Conservation (phyloP, 2,113 vertebrate genomes). For the Hippopotamus amphibius region DNA sequence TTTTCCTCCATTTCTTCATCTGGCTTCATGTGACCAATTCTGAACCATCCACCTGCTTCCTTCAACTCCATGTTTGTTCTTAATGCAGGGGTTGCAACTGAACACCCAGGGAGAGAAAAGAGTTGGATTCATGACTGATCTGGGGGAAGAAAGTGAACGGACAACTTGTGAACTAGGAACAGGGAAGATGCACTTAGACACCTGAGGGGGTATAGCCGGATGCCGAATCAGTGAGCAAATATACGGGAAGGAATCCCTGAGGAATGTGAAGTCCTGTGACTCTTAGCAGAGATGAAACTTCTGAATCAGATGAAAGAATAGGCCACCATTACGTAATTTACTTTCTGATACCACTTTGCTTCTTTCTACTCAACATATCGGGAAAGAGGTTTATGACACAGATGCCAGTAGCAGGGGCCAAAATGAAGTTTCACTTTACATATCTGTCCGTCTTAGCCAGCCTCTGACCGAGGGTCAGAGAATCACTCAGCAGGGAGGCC, state of each 20-base stretch:
- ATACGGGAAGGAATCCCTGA: constrained; percentile 43
- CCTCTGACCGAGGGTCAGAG: constrained; percentile 52
- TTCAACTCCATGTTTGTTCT: constrained; percentile 8
- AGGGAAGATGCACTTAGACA: background rate
- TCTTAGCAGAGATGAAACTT: constrained; percentile 14
- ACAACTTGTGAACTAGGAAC: background rate
- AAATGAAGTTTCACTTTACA: constrained; percentile 64
- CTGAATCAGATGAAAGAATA: constrained; percentile 45
- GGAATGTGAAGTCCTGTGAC: constrained; percentile 54
- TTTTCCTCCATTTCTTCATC: background rate
- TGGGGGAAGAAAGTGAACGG: constrained; percentile 36
- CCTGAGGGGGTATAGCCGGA: background rate
- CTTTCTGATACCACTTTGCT: constrained; percentile 53
- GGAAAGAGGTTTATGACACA: constrained; percentile 54
- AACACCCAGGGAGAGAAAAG: constrained; percentile 49
- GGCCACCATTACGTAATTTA: constrained; percentile 51
- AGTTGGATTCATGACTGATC: constrained; percentile 4
- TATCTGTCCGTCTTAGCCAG: constrained; percentile 45
- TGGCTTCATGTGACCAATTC: background rate
- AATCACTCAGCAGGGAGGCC: constrained; percentile 71
- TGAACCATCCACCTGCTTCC: background rate
- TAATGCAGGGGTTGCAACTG: background rate
- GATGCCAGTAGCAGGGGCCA: background rate
- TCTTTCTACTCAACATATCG: background rate
- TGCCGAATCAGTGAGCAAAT: constrained; percentile 48